A percentile compares a stretch with the other conserved stretches of the same genome.
Conservation (phyloP, 2,113 vertebrate genomes). For the Cyanoderma ruficeps region DNA sequence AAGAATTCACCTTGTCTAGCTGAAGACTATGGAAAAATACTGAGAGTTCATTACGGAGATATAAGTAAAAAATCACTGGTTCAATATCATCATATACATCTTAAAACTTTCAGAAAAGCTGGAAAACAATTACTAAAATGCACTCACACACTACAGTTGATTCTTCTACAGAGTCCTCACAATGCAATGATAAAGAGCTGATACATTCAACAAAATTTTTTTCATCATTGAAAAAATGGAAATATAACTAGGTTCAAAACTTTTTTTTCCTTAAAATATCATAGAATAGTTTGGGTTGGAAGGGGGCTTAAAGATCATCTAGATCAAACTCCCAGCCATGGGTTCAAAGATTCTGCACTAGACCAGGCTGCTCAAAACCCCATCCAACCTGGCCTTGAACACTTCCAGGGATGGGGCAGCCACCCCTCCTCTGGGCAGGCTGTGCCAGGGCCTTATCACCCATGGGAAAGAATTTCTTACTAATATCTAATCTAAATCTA, state of each 20-base stretch:
- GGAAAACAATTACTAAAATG: background rate
- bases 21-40: background rate
- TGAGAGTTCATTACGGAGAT: background rate
- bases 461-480: background rate
- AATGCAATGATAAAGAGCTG: background rate
- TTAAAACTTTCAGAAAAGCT: background rate
- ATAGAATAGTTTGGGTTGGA: background rate
- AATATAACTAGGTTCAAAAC: background rate
- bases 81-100: background rate
- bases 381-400: background rate
- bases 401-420: background rate
- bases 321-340: background rate
- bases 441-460: background rate
- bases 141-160: background rate
- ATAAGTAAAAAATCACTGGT: background rate
- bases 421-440: background rate
- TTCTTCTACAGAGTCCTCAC: background rate
- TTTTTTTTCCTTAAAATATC: background rate
- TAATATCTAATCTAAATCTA: background rate
- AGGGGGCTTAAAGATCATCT: background rate
- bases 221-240: background rate
- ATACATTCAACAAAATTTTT: background rate
- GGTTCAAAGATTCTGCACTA: background rate
- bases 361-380: background rate
- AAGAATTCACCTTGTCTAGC: background rate